These are phyloP conservation scores for Ricordea florida DNA, from an alignment of 92 coral and sea anemone genomes.

Conservation along the genomic window DNA sequence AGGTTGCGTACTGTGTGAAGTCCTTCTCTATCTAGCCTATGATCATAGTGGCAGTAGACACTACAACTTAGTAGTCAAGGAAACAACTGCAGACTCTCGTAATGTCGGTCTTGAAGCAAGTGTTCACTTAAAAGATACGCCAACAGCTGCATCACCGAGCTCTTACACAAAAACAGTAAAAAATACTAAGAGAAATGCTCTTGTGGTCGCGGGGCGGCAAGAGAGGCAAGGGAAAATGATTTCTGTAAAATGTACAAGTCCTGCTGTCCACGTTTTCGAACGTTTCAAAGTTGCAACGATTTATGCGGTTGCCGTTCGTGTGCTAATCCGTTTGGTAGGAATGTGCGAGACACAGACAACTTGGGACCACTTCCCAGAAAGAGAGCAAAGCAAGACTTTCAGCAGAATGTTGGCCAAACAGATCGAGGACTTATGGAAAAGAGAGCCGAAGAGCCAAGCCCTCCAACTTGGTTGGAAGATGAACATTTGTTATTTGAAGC, in stretches of 20 bases:
- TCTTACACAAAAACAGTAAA: too few species aligned
- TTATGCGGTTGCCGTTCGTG: constrained; percentile 31
- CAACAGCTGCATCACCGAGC: too few species aligned
- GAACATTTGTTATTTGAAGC: constrained; percentile 5
- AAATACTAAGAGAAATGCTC: constrained; percentile 19
- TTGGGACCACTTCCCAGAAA: constrained; percentile 20
- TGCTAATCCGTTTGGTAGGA: constrained; percentile 21
- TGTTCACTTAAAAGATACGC: too few species aligned
- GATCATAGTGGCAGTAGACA: constrained; percentile 36
- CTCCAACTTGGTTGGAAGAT: constrained; percentile 19
- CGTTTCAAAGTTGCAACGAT: constrained; percentile 6
- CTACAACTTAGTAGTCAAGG: constrained; percentile 11
- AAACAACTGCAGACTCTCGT: neutral
- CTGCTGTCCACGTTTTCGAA: constrained; percentile 27
- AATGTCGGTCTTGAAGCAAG: neutral
- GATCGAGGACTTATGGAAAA: neutral
- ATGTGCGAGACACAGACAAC: neutral
- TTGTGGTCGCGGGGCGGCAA: constrained; percentile 45
- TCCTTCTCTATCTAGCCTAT: constrained; percentile 16
- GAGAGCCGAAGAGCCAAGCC: constrained; percentile 1
- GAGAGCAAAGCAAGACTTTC: constrained; percentile 34
- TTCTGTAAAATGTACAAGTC: constrained; percentile 41
- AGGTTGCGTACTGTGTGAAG: constrained; percentile 18
- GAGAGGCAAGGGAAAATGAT: constrained; percentile 9
- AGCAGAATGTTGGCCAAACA: neutral